Evolutionary conservation across 2,888 invertebrate genomes (phyloP), one percentile per base, ranked within the genome.

Genomic region (Coenonympha arcania): DNA sequence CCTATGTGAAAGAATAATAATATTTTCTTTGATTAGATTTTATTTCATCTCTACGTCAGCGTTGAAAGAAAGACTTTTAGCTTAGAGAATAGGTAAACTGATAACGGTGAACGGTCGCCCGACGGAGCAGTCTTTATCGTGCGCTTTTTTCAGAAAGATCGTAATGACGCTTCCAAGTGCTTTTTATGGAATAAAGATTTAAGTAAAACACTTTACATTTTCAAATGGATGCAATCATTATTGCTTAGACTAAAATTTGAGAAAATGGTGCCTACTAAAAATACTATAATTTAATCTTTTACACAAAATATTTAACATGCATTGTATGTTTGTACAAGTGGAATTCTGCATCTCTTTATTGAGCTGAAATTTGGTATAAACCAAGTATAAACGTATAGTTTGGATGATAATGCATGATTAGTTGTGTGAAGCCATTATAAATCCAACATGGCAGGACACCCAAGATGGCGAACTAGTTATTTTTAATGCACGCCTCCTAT

Each of bases 131-230:
- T 24, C 39, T 24, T 39, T 39, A 39, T 39, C 24, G 39, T 24
- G 39, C 24, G 39, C 39, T 39, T 39, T 39, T 39, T 39, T 22
- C 39, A 24, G 24, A 39, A 39, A 24, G 39, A 39, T 39, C 39
- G 24, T 39, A 39, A 39, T 39, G 22, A 39, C 24, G 24, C 39
- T 39, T 15, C 39, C 6, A 39, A 39, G 39, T 39, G 22, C 39
- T 39, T 24, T 39, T 39, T 39, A 22, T 39, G 39, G 20, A 39
- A 13, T 13, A 13, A 11, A 20, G 13, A 37, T 11, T 13, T 20
- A 11, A 39, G 24, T 39, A 9, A 15, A 15, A 24, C 24, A 39
- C 22, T 24, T 39, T 39, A 39, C 24, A 24, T 39, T 22, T 39
- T 19, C n/a, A n/a, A n/a, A n/a, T n/a, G n/a, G n/a, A n/a, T 39